Evolutionary conservation across 2,113 vertebrate species (phyloP), one percentile per base, ranked within the genome.

Genomic region (Atractosteus spatula): DNA sequence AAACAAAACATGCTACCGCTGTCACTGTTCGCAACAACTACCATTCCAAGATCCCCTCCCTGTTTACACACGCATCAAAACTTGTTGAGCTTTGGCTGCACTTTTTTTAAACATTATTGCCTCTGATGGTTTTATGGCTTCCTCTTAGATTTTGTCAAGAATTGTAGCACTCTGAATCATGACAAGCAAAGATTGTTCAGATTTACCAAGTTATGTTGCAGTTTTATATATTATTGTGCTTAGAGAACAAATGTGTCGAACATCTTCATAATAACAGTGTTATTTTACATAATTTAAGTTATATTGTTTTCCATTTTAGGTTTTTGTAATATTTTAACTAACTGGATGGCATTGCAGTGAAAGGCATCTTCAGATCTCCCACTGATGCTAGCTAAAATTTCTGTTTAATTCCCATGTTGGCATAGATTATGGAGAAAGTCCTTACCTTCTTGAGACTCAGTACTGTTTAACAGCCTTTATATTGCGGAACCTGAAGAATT

Each of bases 321-420:
- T 81, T 79, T 67, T 73, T 83, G 79, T 78, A 83, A 74, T 80
- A 86, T 83, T 78, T 74, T 83, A 85, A 80, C 72, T 84, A 92
- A 91, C 89, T 91, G 90, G 90, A 92, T 86, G 87, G 82, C 79
- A 77, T 71, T 76, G 84, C 89, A 87, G 84, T 86, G 84, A 84
- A 68, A 81, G 84, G 85, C 84, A 85, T 82, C 79, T 77, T 76
- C 84, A 82, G 80, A 83, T 83, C 75, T 80, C 75, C 79, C 78
- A 80, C 77, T 79, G 0, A 73, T 76, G 77, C 86, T 80, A 74
- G 85, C 85, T 86, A 88, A 86, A 83, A 73, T 76, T 80, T 70
- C 69, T 87, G 77, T 79, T 41, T 12, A 43, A 59, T 64, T 14
- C 51, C 54, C 74, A 74, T 80, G 68, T 68, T 78, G 81, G 80